These are phyloP conservation scores for Planococcus citri DNA, from an alignment of 1,140 invertebrate genomes.

Conservation along the genomic window DNA sequence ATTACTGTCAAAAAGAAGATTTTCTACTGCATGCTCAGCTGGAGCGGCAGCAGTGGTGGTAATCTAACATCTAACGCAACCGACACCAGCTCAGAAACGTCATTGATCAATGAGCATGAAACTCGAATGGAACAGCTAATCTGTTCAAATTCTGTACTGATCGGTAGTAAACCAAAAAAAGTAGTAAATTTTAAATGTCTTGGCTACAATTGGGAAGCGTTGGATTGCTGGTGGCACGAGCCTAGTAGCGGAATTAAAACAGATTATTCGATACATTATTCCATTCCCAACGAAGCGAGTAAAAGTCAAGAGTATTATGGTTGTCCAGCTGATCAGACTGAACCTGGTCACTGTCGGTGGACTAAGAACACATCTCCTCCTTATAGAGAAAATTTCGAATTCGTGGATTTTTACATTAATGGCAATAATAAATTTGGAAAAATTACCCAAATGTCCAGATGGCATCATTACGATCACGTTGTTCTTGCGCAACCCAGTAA, in stretches of 20 bases:
- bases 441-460: constrained; percentile 36
- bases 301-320: constrained; percentile 22
- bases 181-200: constrained; percentile 49
- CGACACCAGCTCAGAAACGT: constrained; percentile 19
- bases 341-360: too few relatives aligned
- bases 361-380: constrained; percentile 39
- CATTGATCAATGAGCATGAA: constrained; percentile 22
- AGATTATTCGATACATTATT: constrained; percentile 41
- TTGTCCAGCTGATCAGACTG: too few relatives aligned
- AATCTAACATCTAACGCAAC: too few relatives aligned
- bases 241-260: constrained; percentile 40
- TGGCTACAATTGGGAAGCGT: constrained; percentile 49
- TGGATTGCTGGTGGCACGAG: constrained; percentile 49
- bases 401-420: constrained; percentile 41
- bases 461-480: constrained; percentile 49
- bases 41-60: too few relatives aligned
- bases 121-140: constrained; percentile 30
- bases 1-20: constrained; percentile 31
- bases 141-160: constrained; percentile 39
- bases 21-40: constrained; percentile 35
- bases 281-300: constrained; percentile 34
- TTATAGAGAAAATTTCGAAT: constrained; percentile 45
- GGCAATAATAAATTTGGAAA: constrained; percentile 43
- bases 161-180: constrained; percentile 39
- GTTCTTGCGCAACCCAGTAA: constrained; percentile 29